Conservation (phyloP, 2,888 invertebrate genomes). For the Aporophyla nigra region DNA sequence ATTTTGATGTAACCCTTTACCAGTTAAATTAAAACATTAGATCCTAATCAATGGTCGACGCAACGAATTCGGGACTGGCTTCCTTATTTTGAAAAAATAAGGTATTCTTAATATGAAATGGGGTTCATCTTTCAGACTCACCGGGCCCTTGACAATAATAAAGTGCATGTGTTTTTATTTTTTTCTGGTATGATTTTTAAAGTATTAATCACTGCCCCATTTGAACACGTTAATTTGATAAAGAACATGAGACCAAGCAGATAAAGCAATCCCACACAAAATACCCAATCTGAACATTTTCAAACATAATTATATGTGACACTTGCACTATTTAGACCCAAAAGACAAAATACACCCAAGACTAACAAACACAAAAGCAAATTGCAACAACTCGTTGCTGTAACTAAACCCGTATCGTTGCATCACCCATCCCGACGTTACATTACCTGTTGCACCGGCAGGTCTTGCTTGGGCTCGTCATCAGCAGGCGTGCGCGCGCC, state of each 20-base stretch:
- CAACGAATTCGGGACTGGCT: constrained; percentile 35
- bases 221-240: background rate
- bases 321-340: background rate
- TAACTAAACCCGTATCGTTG: constrained; percentile 49
- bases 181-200: background rate
- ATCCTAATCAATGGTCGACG: constrained; percentile 25
- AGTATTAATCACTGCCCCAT: background rate
- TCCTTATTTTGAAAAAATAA: background rate
- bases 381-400: constrained; percentile 9
- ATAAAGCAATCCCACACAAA: background rate
- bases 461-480: constrained; percentile 79
- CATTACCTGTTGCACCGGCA: constrained; percentile 76
- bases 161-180: too few species aligned
- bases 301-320: background rate
- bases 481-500: constrained; percentile 84
- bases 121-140: too few species aligned
- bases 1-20: constrained; percentile 25
- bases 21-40: constrained; percentile 29
- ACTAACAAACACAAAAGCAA: constrained; percentile 25
- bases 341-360: constrained; percentile 18
- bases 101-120: background rate
- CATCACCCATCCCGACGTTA: constrained; percentile 44
- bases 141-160: too few species aligned
- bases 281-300: background rate
- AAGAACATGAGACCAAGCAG: background rate